These are phyloP conservation scores for Alitta virens DNA, from an alignment of 2,888 invertebrate species.

Conservation along the genomic window DNA sequence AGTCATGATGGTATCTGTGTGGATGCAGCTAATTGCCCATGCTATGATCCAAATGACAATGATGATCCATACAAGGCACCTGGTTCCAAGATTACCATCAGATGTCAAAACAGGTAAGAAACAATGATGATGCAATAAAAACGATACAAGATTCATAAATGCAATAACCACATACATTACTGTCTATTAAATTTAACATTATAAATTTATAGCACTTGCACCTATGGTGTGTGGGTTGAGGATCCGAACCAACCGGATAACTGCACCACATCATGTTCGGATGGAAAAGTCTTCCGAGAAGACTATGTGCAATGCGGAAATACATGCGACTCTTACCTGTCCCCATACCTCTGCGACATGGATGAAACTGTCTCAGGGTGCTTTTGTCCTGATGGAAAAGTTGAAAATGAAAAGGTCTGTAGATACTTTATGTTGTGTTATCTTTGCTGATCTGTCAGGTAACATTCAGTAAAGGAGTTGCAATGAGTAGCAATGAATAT, in stretches of 20 bases:
- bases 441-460: too few relatives aligned
- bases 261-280: slow-evolving; percentile 19
- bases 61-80: too few relatives aligned
- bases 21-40: too few relatives aligned
- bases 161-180: too few relatives aligned
- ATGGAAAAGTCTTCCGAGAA: slow-evolving; percentile 21
- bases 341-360: slow-evolving; percentile 1
- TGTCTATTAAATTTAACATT: too few relatives aligned
- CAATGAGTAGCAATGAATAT: neutral
- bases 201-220: slow-evolving; percentile 20
- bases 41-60: too few relatives aligned
- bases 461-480: too few relatives aligned
- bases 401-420: slow-evolving; percentile 6
- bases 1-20: too few relatives aligned
- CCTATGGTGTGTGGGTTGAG: slow-evolving; percentile 24
- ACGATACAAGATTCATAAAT: too few relatives aligned
- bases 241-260: slow-evolving; percentile 15
- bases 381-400: slow-evolving; percentile 19
- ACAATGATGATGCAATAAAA: too few relatives aligned
- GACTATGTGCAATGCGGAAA: slow-evolving; percentile 19
- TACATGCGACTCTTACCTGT: slow-evolving; percentile 20
- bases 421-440: neutral
- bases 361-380: slow-evolving; percentile 18
- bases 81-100: too few relatives aligned
- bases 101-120: too few relatives aligned